Evolutionary conservation across 1,140 invertebrate species (phyloP).

Genomic region (Euura saliciscinereae): DNA sequence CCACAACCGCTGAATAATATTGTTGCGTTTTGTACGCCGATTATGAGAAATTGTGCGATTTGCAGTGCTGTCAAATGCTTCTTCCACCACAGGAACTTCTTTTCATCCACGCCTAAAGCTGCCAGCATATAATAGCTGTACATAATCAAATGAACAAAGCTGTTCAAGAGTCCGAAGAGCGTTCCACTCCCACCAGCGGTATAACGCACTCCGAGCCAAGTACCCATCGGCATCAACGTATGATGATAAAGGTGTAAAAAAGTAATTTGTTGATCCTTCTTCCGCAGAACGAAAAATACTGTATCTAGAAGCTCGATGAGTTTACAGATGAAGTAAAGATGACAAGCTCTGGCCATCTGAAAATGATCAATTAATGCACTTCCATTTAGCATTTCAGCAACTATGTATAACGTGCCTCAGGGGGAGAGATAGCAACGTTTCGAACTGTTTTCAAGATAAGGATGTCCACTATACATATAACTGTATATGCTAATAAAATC

Average conservation of each 20-base stretch:
- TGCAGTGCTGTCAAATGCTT: constrained; percentile 86
- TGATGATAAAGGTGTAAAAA: constrained; percentile 81
- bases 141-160: constrained; percentile 85
- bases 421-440: too few species aligned
- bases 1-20: constrained; percentile 67
- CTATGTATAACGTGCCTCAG: too few species aligned
- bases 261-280: constrained; percentile 76
- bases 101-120: constrained; percentile 79
- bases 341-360: constrained; percentile 54
- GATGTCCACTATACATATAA: too few species aligned
- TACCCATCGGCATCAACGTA: constrained; percentile 72
- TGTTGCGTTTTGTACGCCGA: constrained; percentile 75
- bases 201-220: constrained; percentile 87
- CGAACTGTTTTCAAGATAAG: too few species aligned
- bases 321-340: constrained; percentile 64
- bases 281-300: constrained; percentile 83
- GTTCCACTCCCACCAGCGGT: constrained; percentile 80
- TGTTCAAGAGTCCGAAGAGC: constrained; percentile 83
- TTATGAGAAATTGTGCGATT: constrained; percentile 83
- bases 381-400: too few species aligned
- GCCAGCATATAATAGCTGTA: constrained; percentile 85
- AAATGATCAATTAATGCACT: constrained; percentile 22
- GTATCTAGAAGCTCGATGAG: constrained; percentile 72
- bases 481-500: too few species aligned
- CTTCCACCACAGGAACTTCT: constrained; percentile 93